phyloP scores from a whole-genome alignment of 2,797 vertebrate genomes.

The Lutjanus argentimaculatus region DNA sequence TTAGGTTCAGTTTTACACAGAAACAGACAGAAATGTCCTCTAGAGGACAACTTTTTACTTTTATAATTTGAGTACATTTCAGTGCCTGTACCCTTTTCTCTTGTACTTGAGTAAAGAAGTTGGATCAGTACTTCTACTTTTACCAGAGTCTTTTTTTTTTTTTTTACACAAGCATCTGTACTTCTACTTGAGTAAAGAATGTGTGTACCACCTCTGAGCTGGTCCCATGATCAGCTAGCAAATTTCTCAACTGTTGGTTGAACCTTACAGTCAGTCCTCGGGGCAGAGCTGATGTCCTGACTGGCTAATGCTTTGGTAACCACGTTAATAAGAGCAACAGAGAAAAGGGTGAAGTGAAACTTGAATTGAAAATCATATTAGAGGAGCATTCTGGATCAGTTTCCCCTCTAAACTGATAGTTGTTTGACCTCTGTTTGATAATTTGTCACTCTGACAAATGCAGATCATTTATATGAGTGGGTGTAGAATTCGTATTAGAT shows the following conservation, averaged over 20 bases:
- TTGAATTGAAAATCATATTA: slow-evolving; percentile 26
- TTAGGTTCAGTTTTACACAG: no score
- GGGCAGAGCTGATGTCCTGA: not conserved
- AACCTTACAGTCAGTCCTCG: not conserved
- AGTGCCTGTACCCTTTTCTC: no score
- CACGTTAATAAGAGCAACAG: not conserved
- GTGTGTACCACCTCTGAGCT: no score
- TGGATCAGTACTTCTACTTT: no score
- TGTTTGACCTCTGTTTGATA: slow-evolving; percentile 40
- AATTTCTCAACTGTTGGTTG: not conserved
- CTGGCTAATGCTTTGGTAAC: not conserved
- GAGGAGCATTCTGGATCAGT: not conserved
- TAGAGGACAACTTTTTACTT: no score
- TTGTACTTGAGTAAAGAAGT: no score
- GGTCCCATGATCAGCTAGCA: not conserved
- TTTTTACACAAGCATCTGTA: no score
- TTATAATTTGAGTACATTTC: no score
- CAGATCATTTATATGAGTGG: slow-evolving; percentile 42
- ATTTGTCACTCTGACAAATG: slow-evolving; percentile 51
- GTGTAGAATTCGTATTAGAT: slow-evolving; percentile 46
- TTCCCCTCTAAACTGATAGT: slow-evolving; percentile 11
- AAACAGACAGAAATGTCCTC: no score
- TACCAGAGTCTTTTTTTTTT: no score
- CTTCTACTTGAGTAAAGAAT: no score
- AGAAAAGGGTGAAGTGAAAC: slow-evolving; percentile 36